Conservation (phyloP, 2,113 vertebrate genomes). For the Amphilophus citrinellus region DNA sequence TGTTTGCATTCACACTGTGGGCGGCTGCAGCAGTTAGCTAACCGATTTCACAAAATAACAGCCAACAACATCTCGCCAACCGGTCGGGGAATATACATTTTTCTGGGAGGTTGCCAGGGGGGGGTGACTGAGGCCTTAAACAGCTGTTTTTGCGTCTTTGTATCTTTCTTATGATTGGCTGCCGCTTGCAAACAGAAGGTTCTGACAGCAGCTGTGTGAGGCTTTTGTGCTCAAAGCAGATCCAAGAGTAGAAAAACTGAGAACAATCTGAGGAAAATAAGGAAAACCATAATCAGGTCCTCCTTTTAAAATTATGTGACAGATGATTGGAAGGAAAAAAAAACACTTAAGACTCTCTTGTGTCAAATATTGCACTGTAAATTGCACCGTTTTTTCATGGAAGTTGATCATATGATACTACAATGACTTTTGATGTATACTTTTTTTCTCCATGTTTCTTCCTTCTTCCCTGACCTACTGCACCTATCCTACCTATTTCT, state of each 20-base stretch:
- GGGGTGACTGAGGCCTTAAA: no score
- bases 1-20: not conserved
- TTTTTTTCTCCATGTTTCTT: not conserved
- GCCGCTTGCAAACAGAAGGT: not conserved
- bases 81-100: no score
- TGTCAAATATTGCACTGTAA: not conserved
- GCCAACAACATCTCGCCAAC: not conserved
- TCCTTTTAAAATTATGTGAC: not conserved
- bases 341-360: not conserved
- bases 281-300: not conserved
- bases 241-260: no score
- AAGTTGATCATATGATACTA: not conserved
- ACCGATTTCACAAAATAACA: not conserved
- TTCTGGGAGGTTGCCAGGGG: no score
- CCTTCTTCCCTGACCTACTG: not conserved
- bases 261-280: not conserved
- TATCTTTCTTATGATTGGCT: not conserved
- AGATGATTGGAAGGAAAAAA: not conserved
- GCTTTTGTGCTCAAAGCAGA: not conserved
- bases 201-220: not conserved
- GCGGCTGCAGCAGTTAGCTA: not conserved
- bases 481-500: not conserved
- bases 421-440: not conserved
- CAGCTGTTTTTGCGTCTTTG: no score
- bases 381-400: not conserved